A percentile compares a stretch with the other conserved stretches of the same genome.
Evolutionary conservation across 64 coral and sea anemone genomes (phyloP).

Genomic region (Dendrophyllia cribrosa): DNA sequence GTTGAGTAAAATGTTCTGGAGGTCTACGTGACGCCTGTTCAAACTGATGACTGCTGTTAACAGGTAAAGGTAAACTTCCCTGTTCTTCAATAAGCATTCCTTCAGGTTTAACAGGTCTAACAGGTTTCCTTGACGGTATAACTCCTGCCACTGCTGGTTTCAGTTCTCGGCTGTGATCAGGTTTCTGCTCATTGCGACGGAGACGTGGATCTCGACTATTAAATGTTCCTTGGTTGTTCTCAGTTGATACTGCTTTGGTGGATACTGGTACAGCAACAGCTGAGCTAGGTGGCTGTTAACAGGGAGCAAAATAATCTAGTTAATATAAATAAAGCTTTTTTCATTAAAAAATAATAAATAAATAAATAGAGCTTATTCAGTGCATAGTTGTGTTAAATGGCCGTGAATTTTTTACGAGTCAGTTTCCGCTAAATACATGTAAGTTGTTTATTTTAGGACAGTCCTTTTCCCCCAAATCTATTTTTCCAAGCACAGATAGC

Average conservation of each 20-base stretch:
- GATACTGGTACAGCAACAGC: conserved; percentile 5
- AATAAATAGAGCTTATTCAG: too few relatives aligned
- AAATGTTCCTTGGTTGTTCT: background rate
- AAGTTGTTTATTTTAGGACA: too few relatives aligned
- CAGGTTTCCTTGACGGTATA: conserved; percentile 23
- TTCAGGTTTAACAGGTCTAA: background rate
- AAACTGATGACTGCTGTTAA: background rate
- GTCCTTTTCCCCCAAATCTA: too few relatives aligned
- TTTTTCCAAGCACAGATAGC: too few relatives aligned
- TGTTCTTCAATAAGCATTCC: background rate
- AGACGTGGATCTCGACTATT: conserved; percentile 83
- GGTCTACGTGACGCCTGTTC: background rate
- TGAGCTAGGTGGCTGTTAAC: conserved; percentile 3
- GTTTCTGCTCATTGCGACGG: conserved; percentile 67
- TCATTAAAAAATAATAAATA: too few relatives aligned
- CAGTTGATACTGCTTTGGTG: conserved; percentile 67
- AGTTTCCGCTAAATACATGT: too few relatives aligned
- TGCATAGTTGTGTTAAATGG: too few relatives aligned
- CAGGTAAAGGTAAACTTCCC: background rate
- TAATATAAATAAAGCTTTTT: background rate
- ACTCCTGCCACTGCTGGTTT: background rate
- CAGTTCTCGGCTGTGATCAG: conserved; percentile 25
- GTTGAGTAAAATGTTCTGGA: background rate
- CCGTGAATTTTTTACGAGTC: too few relatives aligned
- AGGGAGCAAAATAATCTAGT: background rate